Conservation (phyloP, 2,113 vertebrate genomes). For the Probosciger aterrimus region DNA sequence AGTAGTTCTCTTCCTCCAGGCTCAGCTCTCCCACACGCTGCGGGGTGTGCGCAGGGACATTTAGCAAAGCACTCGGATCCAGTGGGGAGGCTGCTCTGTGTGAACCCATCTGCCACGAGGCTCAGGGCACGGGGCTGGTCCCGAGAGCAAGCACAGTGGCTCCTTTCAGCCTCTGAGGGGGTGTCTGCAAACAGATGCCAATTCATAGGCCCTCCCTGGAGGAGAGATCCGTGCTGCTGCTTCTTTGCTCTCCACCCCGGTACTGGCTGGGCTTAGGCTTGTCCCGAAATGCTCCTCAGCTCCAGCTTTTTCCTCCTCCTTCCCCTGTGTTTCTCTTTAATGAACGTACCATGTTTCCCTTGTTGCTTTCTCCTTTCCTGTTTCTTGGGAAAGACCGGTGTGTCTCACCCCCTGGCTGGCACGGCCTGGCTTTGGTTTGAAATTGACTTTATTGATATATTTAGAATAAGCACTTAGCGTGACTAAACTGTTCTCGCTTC, state of each 20-base stretch:
- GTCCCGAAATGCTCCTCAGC: not conserved
- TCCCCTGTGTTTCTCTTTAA: not conserved
- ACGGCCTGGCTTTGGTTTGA: not conserved
- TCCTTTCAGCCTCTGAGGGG: not conserved
- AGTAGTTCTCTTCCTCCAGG: not conserved
- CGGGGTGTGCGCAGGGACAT: not conserved
- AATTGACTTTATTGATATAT: not conserved
- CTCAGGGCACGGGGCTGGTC: not conserved
- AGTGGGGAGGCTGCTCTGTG: not conserved
- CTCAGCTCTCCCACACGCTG: not conserved
- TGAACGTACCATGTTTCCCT: accelerated
- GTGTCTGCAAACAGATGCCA: not conserved
- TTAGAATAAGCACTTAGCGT: not conserved
- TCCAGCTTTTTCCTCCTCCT: not conserved
- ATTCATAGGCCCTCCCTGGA: not conserved
- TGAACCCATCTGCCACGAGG: not conserved
- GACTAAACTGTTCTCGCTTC: not conserved
- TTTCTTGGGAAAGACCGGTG: not conserved
- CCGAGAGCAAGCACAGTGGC: not conserved
- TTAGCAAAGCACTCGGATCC: not conserved
- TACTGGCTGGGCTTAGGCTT: accelerated
- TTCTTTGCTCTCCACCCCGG: not conserved
- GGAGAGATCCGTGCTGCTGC: not conserved
- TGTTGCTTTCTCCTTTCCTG: not conserved
- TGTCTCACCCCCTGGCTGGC: not conserved